Conservation (phyloP, 2,888 invertebrate species). For the Tribolium freemani region DNA sequence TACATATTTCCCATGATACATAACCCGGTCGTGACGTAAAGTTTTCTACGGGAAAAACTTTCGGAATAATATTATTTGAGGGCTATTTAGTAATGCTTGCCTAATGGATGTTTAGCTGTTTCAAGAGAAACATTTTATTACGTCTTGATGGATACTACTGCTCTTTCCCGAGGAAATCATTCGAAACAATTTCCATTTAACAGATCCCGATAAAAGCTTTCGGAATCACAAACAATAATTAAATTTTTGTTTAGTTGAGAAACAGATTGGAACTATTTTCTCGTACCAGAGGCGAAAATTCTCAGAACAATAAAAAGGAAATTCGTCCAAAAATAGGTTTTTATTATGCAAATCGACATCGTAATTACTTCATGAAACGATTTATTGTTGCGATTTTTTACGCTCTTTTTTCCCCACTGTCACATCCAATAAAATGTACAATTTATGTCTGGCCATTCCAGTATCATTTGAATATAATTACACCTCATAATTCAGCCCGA, state of each 20-base stretch:
- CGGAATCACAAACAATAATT: slow-evolving; percentile 27
- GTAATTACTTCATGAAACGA: slow-evolving; percentile 34
- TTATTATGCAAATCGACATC: slow-evolving; percentile 27
- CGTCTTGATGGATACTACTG: not conserved
- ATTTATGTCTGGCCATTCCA: slow-evolving; percentile 12
- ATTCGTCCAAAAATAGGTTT: slow-evolving; percentile 14
- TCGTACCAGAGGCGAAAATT: not conserved
- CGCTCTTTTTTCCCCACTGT: slow-evolving; percentile 18
- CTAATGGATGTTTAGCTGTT: slow-evolving; percentile 13
- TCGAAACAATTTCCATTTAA: slow-evolving; percentile 17
- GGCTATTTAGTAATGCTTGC: not conserved
- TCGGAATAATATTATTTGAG: not conserved
- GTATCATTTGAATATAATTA: slow-evolving; percentile 21
- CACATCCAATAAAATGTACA: slow-evolving; percentile 26
- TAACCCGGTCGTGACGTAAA: not conserved
- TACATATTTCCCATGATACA: slow-evolving; percentile 29
- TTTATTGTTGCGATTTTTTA: slow-evolving; percentile 27
- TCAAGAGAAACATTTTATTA: slow-evolving; percentile 6
- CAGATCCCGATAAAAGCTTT: slow-evolving; percentile 13
- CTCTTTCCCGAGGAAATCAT: slow-evolving; percentile 3
- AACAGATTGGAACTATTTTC: slow-evolving; percentile 5
- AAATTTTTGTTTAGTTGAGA: slow-evolving; percentile 30
- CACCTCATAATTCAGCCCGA: not conserved
- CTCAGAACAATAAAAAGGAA: not conserved
- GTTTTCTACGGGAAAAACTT: slow-evolving; percentile 2